A percentile compares a stretch with the other conserved stretches of the same genome.
phyloP scores from a whole-genome alignment of 1,140 invertebrate species.

The Tenebrio molitor region DNA sequence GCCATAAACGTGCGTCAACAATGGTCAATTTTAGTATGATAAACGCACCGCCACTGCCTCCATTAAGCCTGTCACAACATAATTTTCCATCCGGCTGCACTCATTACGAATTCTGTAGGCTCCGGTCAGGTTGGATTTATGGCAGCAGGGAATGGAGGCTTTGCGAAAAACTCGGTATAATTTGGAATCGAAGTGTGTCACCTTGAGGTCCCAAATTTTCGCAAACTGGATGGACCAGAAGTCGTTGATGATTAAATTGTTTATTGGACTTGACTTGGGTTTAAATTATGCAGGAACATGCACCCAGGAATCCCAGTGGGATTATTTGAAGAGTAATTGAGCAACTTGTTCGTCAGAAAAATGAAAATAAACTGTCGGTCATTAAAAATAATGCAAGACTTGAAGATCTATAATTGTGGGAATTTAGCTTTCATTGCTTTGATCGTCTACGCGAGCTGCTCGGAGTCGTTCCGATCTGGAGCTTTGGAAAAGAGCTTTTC shows the following conservation, averaged over 20 bases:
- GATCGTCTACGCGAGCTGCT: too few species aligned
- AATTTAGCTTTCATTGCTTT: neutral
- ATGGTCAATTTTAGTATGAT: constrained; percentile 1
- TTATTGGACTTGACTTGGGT: neutral
- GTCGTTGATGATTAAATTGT: constrained; percentile 17
- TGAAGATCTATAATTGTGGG: neutral
- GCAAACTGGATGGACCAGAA: too few species aligned
- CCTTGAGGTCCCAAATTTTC: too few species aligned
- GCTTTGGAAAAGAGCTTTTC: too few species aligned
- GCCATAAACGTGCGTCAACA: constrained; percentile 14
- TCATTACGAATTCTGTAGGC: constrained; percentile 4
- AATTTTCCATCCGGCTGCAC: constrained; percentile 13
- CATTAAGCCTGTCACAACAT: constrained; percentile 31
- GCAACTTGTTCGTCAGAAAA: neutral
- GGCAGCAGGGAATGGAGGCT: too few species aligned
- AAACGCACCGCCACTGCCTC: constrained; percentile 8
- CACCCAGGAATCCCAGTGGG: neutral
- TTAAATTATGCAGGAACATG: neutral
- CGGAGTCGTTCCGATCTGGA: too few species aligned
- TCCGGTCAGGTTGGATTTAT: too few species aligned
- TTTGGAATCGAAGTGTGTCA: too few species aligned
- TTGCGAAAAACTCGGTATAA: too few species aligned
- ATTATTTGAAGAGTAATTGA: neutral
- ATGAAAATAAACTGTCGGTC: neutral
- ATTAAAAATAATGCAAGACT: neutral